Conservation (phyloP, 23 tunicate genomes). For the Botrylloides violaceus region DNA sequence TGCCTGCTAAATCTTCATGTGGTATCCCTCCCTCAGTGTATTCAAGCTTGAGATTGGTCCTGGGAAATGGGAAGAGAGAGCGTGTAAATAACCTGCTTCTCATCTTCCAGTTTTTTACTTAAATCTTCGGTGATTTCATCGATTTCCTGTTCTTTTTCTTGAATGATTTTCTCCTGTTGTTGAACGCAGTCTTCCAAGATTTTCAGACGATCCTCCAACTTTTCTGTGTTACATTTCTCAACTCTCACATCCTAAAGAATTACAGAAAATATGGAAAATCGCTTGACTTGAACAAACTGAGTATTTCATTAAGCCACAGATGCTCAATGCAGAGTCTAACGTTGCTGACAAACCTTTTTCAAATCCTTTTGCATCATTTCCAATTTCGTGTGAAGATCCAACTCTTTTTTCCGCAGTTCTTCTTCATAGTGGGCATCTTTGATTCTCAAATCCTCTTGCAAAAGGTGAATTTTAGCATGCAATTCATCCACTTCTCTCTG, state of each 20-base stretch:
- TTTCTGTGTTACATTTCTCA: constrained; percentile 28
- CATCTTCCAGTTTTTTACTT: constrained; percentile 34
- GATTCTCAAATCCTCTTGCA: constrained; percentile 28
- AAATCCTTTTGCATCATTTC: constrained; percentile 1
- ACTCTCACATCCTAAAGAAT: constrained; percentile 41
- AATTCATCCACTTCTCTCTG: constrained; percentile 32
- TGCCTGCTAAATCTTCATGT: not conserved
- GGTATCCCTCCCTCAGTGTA: not conserved
- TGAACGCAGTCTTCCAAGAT: constrained; percentile 51
- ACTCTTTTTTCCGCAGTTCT: constrained; percentile 21
- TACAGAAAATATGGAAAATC: too few relatives aligned
- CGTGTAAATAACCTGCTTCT: constrained; percentile 29
- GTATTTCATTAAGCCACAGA: too few relatives aligned
- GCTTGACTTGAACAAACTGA: too few relatives aligned
- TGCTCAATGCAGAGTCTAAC: too few relatives aligned
- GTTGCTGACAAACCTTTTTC: constrained; percentile 27
- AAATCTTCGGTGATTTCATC: constrained; percentile 37
- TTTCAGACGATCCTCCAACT: constrained; percentile 38
- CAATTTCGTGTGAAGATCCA: not conserved
- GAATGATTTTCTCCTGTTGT: constrained; percentile 55
- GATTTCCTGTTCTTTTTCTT: constrained; percentile 40
- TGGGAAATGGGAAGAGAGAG: not conserved
- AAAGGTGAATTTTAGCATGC: constrained; percentile 3
- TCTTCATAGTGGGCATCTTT: constrained; percentile 22
- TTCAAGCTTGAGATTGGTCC: not conserved